phyloP scores from a whole-genome alignment of 2,113 vertebrate genomes.

The Cinclus cinclus region DNA sequence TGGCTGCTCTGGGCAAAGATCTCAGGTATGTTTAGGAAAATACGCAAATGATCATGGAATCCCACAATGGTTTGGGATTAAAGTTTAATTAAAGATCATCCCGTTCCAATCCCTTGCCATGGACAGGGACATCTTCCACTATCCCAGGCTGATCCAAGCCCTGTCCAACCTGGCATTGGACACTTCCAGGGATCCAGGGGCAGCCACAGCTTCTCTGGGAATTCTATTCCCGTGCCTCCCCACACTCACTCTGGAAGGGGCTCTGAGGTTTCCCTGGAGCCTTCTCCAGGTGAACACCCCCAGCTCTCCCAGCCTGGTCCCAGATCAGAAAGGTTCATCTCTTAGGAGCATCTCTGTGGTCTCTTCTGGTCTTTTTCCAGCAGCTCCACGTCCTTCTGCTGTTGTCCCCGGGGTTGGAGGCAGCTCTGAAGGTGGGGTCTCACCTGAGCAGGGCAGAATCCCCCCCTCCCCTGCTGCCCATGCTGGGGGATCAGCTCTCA shows the following conservation, averaged over 20 bases:
- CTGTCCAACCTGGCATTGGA: rapidly evolving
- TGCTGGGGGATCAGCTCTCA: rapidly evolving
- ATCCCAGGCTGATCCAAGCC: rapidly evolving
- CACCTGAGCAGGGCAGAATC: background rate
- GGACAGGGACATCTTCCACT: background rate
- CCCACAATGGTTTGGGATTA: background rate
- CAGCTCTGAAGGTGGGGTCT: background rate
- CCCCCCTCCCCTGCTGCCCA: background rate
- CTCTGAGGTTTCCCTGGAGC: background rate
- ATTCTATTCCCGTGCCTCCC: too few relatives aligned
- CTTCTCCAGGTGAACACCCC: background rate
- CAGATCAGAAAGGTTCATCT: background rate
- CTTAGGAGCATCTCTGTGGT: rapidly evolving
- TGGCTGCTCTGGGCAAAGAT: background rate
- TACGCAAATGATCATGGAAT: rapidly evolving
- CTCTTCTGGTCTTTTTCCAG: background rate
- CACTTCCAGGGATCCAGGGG: background rate
- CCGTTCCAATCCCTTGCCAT: rapidly evolving
- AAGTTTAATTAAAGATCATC: background rate
- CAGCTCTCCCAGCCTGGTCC: background rate
- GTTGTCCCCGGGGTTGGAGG: rapidly evolving
- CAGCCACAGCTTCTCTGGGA: background rate
- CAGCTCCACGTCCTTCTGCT: rapidly evolving
- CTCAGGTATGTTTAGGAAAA: background rate
- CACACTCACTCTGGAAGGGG: background rate